Percentiles rank a stretch among this genome's conserved stretches.
phyloP scores from a whole-genome alignment of 1,140 invertebrate genomes.

The Homalodisca vitripennis region DNA sequence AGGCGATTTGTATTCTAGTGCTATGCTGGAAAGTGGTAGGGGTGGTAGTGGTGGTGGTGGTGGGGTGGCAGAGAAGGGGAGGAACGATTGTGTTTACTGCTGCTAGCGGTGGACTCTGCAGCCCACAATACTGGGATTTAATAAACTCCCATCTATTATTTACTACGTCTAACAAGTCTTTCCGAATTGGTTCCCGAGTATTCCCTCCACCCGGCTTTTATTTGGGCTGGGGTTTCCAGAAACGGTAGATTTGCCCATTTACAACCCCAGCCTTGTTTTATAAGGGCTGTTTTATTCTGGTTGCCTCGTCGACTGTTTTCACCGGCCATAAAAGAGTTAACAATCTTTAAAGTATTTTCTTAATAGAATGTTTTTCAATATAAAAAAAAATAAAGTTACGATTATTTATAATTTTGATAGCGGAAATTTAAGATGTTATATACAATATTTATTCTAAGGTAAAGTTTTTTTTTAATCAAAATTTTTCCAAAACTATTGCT shows the following conservation, averaged over 20 bases:
- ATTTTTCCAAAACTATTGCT: too few species aligned
- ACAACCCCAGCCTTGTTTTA: background rate
- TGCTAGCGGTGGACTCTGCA: background rate
- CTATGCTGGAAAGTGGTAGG: background rate
- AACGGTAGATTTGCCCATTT: conserved; percentile 3
- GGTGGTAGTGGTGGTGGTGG: background rate
- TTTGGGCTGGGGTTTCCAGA: background rate
- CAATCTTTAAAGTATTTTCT: too few species aligned
- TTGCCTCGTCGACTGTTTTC: background rate
- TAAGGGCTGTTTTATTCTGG: background rate
- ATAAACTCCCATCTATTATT: conserved; percentile 25
- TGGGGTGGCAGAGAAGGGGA: background rate
- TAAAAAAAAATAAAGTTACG: too few species aligned
- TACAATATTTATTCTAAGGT: too few species aligned
- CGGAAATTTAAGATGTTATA: too few species aligned
- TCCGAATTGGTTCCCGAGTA: conserved; percentile 19
- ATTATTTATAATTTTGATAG: too few species aligned
- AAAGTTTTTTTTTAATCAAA: too few species aligned
- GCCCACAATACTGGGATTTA: conserved; percentile 22
- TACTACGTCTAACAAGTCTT: conserved; percentile 13
- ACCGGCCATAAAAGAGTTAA: too few species aligned
- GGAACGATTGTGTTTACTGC: conserved; percentile 23
- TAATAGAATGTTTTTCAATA: too few species aligned
- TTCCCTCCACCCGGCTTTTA: conserved; percentile 5
- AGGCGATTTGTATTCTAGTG: conserved; percentile 29